Percentiles rank a stretch among this genome's conserved stretches.
Conservation (phyloP, 2,113 vertebrate genomes). For the Carassius gibelio region DNA sequence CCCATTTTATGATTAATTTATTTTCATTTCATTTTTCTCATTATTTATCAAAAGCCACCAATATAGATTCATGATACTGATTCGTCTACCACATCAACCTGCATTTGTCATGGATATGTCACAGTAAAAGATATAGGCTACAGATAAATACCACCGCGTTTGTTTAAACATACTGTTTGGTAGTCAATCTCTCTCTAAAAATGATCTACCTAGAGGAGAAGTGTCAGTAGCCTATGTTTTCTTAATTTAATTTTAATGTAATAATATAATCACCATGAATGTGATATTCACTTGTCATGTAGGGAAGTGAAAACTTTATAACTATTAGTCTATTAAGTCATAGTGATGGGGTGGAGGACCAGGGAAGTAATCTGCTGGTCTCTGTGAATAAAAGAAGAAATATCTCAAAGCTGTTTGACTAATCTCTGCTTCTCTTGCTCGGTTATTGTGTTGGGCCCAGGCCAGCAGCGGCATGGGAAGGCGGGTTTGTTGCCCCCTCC, state of each 20-base stretch:
- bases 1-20: neutral
- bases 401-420: slow-evolving; percentile 42
- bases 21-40: neutral
- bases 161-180: neutral
- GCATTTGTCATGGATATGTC: neutral
- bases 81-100: neutral
- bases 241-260: neutral
- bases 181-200: neutral
- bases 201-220: neutral
- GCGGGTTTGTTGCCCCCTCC: slow-evolving; percentile 48
- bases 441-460: slow-evolving; percentile 31
- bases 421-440: slow-evolving; percentile 35
- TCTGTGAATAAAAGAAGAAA: slow-evolving; percentile 31
- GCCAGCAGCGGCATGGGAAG: slow-evolving; percentile 37
- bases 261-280: neutral
- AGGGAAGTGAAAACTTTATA: slow-evolving; percentile 11
- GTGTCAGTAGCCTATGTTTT: neutral
- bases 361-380: slow-evolving; percentile 1
- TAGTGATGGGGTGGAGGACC: slow-evolving; percentile 5
- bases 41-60: neutral
- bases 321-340: slow-evolving; percentile 1
- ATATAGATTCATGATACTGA: neutral
- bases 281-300: neutral
- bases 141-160: neutral
- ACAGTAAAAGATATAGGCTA: neutral